Conservation (phyloP, 2,113 vertebrate species). For the Stegastes partitus region DNA sequence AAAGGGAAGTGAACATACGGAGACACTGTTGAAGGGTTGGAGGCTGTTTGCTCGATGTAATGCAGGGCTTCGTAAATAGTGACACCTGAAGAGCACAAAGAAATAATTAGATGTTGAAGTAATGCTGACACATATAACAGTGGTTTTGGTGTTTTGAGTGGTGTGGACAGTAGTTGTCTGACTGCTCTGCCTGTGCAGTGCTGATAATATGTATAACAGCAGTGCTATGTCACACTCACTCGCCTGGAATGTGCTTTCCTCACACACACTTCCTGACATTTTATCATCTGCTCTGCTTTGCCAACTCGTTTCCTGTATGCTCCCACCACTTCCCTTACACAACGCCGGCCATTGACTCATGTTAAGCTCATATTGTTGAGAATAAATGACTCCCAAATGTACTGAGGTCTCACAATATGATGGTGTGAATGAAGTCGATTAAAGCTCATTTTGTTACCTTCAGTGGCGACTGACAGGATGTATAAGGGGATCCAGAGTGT, state of each 20-base stretch:
- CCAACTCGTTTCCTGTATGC: constrained; percentile 62
- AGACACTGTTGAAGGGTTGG: constrained; percentile 73
- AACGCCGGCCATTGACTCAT: neutral
- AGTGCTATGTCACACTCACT: too few relatives aligned
- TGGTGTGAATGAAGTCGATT: neutral
- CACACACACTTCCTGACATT: constrained; percentile 58
- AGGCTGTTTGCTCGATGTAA: constrained; percentile 83
- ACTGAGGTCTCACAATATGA: neutral
- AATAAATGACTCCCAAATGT: neutral
- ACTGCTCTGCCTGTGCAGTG: neutral
- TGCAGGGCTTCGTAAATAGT: constrained; percentile 88
- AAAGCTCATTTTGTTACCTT: constrained; percentile 84
- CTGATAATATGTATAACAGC: constrained; percentile 22
- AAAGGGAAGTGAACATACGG: constrained; percentile 81
- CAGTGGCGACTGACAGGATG: constrained; percentile 86
- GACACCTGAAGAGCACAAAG: constrained; percentile 80
- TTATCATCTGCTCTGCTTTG: constrained; percentile 32
- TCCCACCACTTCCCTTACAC: constrained; percentile 10
- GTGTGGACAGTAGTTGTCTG: neutral
- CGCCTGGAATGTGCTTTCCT: constrained; percentile 22
- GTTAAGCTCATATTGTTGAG: neutral
- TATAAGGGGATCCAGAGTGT: constrained; percentile 90
- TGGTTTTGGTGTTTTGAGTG: neutral
- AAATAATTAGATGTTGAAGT: too few relatives aligned
- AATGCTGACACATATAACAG: too few relatives aligned